Percentiles rank a stretch among this genome's conserved stretches.
phyloP scores from a whole-genome alignment of 2,113 vertebrate species.

The Peromyscus polionotus region DNA sequence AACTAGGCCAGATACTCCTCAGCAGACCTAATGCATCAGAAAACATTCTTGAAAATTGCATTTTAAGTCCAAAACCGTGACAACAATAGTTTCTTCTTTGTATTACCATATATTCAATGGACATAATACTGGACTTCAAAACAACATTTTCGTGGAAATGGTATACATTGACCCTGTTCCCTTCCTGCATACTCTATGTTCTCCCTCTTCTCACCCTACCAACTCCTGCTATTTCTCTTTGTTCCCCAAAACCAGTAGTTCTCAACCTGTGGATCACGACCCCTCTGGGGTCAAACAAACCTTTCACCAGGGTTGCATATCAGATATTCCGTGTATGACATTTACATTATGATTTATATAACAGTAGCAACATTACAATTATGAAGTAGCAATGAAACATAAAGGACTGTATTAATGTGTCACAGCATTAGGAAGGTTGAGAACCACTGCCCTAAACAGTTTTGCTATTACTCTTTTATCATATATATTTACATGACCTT shows the following conservation, averaged over 20 bases:
- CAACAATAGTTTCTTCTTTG: background rate
- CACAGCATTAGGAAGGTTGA: background rate
- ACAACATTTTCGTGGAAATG: background rate
- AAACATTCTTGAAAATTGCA: slow-evolving; percentile 7
- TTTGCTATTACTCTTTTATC: background rate
- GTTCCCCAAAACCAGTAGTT: background rate
- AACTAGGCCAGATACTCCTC: background rate
- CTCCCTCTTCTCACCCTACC: background rate
- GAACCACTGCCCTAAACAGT: background rate
- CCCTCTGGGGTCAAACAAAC: background rate
- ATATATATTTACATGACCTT: background rate
- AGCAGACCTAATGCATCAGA: background rate
- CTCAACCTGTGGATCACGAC: background rate
- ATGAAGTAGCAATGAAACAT: background rate
- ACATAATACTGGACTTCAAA: background rate
- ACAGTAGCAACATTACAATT: background rate
- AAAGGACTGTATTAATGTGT: background rate
- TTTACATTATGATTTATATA: background rate
- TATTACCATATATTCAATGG: background rate
- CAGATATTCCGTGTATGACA: background rate
- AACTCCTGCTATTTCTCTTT: background rate
- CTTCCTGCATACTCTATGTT: too few relatives aligned
- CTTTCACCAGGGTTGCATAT: background rate
- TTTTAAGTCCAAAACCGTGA: background rate
- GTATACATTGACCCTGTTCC: background rate